Evolutionary conservation across 2,888 invertebrate species (phyloP).

Genomic region (Mesopsocus fuscifrons): DNA sequence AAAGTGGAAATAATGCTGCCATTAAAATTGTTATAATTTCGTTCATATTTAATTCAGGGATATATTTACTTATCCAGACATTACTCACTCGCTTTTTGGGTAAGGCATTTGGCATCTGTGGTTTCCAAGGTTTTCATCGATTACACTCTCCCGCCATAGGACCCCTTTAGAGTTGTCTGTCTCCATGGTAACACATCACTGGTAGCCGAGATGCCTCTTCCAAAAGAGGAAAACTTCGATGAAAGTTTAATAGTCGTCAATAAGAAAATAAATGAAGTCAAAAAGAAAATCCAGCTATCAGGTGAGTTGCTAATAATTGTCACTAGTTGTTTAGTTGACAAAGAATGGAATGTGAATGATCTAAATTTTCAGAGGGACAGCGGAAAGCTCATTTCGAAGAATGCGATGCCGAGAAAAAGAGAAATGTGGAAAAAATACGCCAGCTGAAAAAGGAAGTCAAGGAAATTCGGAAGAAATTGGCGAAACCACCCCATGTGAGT

Average conservation of each 20-base stretch:
- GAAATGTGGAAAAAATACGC: conserved; percentile 47
- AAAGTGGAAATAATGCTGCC: too few species aligned
- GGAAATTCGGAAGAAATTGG: conserved; percentile 36
- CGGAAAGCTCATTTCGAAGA: conserved; percentile 67
- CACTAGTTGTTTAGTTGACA: too few species aligned
- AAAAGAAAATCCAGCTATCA: conserved; percentile 68
- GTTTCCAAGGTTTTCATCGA: too few species aligned
- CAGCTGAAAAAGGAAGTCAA: conserved; percentile 55
- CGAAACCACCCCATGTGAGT: conserved; percentile 22
- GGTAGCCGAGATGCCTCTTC: conserved; percentile 11
- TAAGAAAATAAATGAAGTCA: conserved; percentile 63
- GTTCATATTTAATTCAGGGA: too few species aligned
- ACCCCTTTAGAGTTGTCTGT: too few species aligned
- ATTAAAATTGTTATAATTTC: too few species aligned
- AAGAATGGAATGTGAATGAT: conserved; percentile 2
- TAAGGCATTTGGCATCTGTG: too few species aligned
- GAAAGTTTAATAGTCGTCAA: conserved; percentile 41
- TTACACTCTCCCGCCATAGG: too few species aligned
- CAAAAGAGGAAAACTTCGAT: conserved; percentile 21
- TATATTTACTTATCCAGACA: too few species aligned
- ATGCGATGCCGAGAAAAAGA: conserved; percentile 52
- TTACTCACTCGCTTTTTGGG: too few species aligned
- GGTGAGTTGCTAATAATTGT: conserved; percentile 36
- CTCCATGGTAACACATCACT: too few species aligned
- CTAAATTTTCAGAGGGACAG: conserved; percentile 47